Evolutionary conservation across 2,113 vertebrate species (phyloP), one percentile per base, ranked within the genome.

Genomic region (Cercocebus atys): DNA sequence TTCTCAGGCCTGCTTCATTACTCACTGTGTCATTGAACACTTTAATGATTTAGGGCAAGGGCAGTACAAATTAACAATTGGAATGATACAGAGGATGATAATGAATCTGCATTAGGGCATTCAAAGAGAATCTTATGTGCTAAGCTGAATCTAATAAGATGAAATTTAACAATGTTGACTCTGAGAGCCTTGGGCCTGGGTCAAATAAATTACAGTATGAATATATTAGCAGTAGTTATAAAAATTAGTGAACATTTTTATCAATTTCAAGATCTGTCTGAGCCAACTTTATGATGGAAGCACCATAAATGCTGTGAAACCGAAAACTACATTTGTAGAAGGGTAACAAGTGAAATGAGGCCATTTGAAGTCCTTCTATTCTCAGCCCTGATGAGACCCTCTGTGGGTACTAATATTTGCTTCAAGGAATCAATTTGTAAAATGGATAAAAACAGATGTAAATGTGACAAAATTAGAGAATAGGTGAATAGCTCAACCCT

Each of bases 61-160:
- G 6, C 6, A 66, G 45, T n/a, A n/a, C 52, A n/a, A 78, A 47
- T 80, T 59, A 27, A 82, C 68, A 32, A 43, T 0, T 90, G 9
- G 8, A 72, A 57, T 30, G n/a, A 59, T 40, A 17, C 17, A 17
- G 5, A 0, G 4, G 40, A 5, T 64, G 0, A 20, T 8, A 38
- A 32, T 70, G 25, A 90, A 64, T 76, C 57, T 47, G 12, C 13
- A 30, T 23, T 78, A 90, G 6, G 5, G 14, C 8, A 5, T 40
- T 61, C 16, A 75, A 47, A 81, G n/a, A 76, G 20, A 30, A 0
- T 64, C 3, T 38, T 90, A 6, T 38, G 10, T 35, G 11, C 13
- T 6, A 72, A 6, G 8, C 2, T 72, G n/a, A 76, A n/a, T 40
- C 32, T 35, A 55, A 30, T 43, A 83, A 82, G 0, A 43, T 55